Percentiles rank a stretch among this genome's conserved stretches.
These are phyloP conservation scores for Liopterus haemorrhoidalis DNA, from an alignment of 2,888 invertebrate species.

Conservation along the genomic window DNA sequence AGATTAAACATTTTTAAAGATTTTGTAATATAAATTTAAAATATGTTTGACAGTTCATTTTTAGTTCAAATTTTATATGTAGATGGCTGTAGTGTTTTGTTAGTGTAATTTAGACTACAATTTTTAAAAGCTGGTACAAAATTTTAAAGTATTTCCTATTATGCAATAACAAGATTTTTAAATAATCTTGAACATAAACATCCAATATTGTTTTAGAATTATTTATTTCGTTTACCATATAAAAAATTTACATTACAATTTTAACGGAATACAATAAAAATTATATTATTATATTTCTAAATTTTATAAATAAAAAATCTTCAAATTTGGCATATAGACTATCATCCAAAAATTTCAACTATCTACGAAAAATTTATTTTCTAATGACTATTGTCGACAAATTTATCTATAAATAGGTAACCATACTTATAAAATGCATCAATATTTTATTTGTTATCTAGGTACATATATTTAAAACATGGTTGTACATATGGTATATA, in stretches of 20 bases:
- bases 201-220: neutral
- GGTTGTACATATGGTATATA: constrained; percentile 3
- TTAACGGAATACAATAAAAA: neutral
- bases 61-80: no score
- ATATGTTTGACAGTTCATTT: no score
- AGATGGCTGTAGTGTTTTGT: no score
- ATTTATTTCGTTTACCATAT: neutral
- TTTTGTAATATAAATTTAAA: no score
- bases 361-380: neutral
- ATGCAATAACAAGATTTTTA: neutral
- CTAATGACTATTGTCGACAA: neutral
- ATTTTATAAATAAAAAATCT: neutral
- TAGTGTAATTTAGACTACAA: no score
- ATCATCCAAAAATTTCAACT: neutral
- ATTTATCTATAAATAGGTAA: neutral
- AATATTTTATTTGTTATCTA: neutral
- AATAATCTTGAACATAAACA: neutral
- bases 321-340: no score
- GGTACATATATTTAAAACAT: neutral
- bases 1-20: no score
- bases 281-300: neutral
- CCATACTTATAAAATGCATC: neutral
- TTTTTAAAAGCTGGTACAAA: neutral
- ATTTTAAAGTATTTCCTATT: neutral
- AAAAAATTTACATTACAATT: neutral